Evolutionary conservation across 2,797 vertebrate genomes (phyloP), one percentile per base, ranked within the genome.

Genomic region (Salmo trutta): DNA sequence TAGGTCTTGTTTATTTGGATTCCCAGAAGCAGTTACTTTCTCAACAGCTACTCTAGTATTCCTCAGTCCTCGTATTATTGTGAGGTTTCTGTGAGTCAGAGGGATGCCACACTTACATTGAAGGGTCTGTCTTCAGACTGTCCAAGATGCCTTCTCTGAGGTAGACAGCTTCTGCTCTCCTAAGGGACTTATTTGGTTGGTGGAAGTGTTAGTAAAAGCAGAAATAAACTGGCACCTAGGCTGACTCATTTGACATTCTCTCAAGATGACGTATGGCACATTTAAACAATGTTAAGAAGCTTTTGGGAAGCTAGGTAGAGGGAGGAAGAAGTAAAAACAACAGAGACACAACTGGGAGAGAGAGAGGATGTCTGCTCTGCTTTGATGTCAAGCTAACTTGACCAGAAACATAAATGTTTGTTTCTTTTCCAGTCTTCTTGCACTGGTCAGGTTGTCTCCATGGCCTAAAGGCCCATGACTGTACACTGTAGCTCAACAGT

Each of bases 1-100:
- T 98, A 93, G 91, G 53, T 17, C 53, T 56, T 56, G 53, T 56
- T 56, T n/a, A 19, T 19, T 56, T 56, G 53, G 53, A 56, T 56
- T 56, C 16, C 53, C 10, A 47, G 10, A 47, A 47, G 41, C 10
- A 12, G 10, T 47, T 17, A 7, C 17, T 19, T n/a, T n/a, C 5
- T 56, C 15, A 5, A 56, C 53, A 56, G 53, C 5, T 56, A 17
- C 17, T 56, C 53, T n/a, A 56, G 53, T 56, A 47, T 10, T 47
- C 19, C 53, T n/a, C 53, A 56, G 53, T 29, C 41, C 14, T 27
- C 31, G 21, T 12, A 51, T 41, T 19, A 36, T 19, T 41, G 67
- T 4, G 33, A 41, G 68, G n/a, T n/a, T 47, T 47, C 19, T 41
- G 68, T n/a, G 68, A 41, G 17, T 68, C 66, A 27, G 27, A 67